Percentiles rank a stretch among this genome's conserved stretches.
phyloP scores from a whole-genome alignment of 2,888 invertebrate genomes.

The Ochropleura plecta region DNA sequence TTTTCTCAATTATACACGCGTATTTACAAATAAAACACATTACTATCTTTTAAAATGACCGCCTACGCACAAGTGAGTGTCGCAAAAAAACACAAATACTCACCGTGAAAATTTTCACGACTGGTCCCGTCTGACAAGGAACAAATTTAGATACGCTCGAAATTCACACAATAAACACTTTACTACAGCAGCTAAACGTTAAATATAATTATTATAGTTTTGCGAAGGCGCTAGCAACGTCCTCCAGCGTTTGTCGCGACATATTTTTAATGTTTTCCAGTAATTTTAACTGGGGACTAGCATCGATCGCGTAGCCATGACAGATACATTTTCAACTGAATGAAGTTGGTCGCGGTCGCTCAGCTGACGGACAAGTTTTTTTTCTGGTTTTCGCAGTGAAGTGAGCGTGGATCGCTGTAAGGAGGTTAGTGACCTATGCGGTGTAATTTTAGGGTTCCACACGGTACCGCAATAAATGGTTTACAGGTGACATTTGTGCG shows the following conservation, averaged over 20 bases:
- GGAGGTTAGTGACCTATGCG: constrained; percentile 81
- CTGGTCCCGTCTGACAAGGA: constrained; percentile 83
- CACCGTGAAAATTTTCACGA: constrained; percentile 83
- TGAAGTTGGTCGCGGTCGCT: constrained; percentile 84
- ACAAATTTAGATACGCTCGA: constrained; percentile 88
- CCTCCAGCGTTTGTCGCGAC: constrained; percentile 78
- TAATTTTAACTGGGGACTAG: constrained; percentile 81
- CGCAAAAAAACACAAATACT: constrained; percentile 79
- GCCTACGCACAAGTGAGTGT: constrained; percentile 61
- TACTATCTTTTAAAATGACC: constrained; percentile 59
- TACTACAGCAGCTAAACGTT: constrained; percentile 75
- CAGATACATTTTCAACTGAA: constrained; percentile 85
- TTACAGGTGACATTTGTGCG: constrained; percentile 45
- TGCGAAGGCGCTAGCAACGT: constrained; percentile 71
- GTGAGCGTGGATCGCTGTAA: constrained; percentile 70
- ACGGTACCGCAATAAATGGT: constrained; percentile 43
- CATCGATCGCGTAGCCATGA: constrained; percentile 90
- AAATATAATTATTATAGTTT: constrained; percentile 79
- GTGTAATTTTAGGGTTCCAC: constrained; percentile 68
- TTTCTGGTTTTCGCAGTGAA: constrained; percentile 79
- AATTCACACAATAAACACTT: constrained; percentile 86
- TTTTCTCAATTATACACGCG: constrained; percentile 69
- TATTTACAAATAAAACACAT: constrained; percentile 67
- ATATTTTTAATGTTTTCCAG: constrained; percentile 87
- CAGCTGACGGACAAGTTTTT: constrained; percentile 88